phyloP scores from a whole-genome alignment of 2,888 invertebrate genomes.

The Pycnomerus fuliginosus region DNA sequence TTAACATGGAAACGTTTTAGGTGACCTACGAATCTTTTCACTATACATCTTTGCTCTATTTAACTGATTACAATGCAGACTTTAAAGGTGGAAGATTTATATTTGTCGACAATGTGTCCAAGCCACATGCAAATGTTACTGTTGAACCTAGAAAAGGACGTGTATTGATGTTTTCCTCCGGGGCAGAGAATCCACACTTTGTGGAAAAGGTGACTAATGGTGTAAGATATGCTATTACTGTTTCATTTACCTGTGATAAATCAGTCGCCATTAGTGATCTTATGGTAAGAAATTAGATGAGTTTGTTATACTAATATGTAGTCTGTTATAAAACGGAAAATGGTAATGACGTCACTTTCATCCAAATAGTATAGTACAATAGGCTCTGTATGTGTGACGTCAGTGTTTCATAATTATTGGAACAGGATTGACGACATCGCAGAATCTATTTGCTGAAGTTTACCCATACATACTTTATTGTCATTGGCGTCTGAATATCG shows the following conservation, averaged over 20 bases:
- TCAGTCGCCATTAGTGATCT: slow-evolving; percentile 67
- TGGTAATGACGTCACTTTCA: too few relatives aligned
- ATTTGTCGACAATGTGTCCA: slow-evolving; percentile 66
- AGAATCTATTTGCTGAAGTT: too few relatives aligned
- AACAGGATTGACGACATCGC: too few relatives aligned
- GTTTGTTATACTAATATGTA: too few relatives aligned
- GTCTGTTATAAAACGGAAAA: too few relatives aligned
- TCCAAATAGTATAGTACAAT: too few relatives aligned
- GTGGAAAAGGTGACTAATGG: slow-evolving; percentile 80
- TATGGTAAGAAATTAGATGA: background rate
- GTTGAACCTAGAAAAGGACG: slow-evolving; percentile 78
- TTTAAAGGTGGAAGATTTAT: slow-evolving; percentile 83
- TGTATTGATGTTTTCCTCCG: slow-evolving; percentile 84
- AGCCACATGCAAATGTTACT: slow-evolving; percentile 63
- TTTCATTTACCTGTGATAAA: slow-evolving; percentile 76
- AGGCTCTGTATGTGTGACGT: too few relatives aligned
- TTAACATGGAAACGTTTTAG: slow-evolving; percentile 51
- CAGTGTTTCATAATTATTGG: too few relatives aligned
- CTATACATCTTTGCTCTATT: slow-evolving; percentile 80
- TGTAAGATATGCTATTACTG: slow-evolving; percentile 76
- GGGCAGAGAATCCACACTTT: slow-evolving; percentile 79
- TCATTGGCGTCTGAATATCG: too few relatives aligned
- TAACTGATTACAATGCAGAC: slow-evolving; percentile 72
- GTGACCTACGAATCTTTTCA: slow-evolving; percentile 84
- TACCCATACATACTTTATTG: too few relatives aligned